These are phyloP conservation scores for Salvelinus namaycush DNA, from an alignment of 2,113 vertebrate genomes.

Conservation along the genomic window DNA sequence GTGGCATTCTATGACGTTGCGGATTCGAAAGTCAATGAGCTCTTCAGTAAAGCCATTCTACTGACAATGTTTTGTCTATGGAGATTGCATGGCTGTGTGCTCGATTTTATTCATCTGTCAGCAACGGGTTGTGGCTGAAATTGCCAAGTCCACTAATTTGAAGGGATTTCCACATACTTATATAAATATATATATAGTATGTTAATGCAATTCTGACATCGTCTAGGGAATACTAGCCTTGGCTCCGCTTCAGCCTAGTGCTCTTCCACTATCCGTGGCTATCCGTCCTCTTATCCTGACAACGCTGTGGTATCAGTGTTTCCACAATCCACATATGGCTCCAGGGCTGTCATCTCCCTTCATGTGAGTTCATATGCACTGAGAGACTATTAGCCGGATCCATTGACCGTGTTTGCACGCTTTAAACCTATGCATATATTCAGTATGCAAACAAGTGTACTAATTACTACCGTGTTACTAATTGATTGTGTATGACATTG, in stretches of 20 bases:
- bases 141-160: too few relatives aligned
- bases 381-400: constrained; percentile 57
- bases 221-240: constrained; percentile 38
- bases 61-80: too few relatives aligned
- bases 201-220: constrained; percentile 46
- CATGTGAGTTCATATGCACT: constrained; percentile 32
- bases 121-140: too few relatives aligned
- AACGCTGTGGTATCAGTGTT: constrained; percentile 29
- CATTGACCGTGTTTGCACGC: constrained; percentile 61
- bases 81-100: too few relatives aligned
- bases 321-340: constrained; percentile 33
- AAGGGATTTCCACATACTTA: too few relatives aligned
- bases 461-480: constrained; percentile 66
- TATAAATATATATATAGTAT: neutral
- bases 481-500: constrained; percentile 68
- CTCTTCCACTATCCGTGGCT: constrained; percentile 3
- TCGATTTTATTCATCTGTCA: too few relatives aligned
- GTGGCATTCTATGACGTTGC: too few relatives aligned
- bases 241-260: neutral
- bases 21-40: too few relatives aligned
- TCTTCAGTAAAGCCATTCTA: too few relatives aligned
- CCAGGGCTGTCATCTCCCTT: constrained; percentile 18
- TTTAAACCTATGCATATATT: constrained; percentile 63
- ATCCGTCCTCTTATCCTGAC: constrained; percentile 28
- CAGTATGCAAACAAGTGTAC: constrained; percentile 71